A percentile compares a stretch with the other conserved stretches of the same genome.
phyloP scores from a whole-genome alignment of 2,888 invertebrate species.

The Drosophila nr. perissopoda region DNA sequence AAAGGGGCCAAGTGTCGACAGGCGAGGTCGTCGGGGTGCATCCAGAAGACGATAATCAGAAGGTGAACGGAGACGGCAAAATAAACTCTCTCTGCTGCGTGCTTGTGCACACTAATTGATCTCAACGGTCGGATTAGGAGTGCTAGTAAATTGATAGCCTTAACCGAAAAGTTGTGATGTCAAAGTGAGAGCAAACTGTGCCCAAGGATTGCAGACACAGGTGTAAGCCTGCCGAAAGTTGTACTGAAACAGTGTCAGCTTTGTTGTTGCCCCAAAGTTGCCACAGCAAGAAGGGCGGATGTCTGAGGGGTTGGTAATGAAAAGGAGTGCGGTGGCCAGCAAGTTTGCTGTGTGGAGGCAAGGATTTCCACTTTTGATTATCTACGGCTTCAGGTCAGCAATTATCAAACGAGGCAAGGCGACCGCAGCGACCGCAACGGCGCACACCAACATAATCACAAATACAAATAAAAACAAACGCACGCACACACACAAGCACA shows the following conservation, averaged over 20 bases:
- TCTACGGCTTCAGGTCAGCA: conserved; percentile 66
- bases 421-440: conserved; percentile 30
- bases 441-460: neutral
- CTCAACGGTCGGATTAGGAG: conserved; percentile 74
- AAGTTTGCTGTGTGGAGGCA: conserved; percentile 53
- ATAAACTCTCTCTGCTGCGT: conserved; percentile 29
- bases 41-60: conserved; percentile 3
- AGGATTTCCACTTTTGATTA: conserved; percentile 68
- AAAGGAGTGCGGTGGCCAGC: neutral
- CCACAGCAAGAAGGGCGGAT: neutral
- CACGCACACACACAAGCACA: neutral
- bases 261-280: conserved; percentile 12
- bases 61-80: conserved; percentile 11
- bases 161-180: conserved; percentile 58
- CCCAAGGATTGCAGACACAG: neutral
- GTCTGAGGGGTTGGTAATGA: neutral
- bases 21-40: conserved; percentile 12
- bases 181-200: conserved; percentile 47
- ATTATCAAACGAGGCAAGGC: conserved; percentile 57
- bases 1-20: conserved; percentile 23
- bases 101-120: conserved; percentile 70
- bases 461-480: conserved; percentile 6
- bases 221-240: conserved; percentile 41
- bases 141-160: conserved; percentile 68
- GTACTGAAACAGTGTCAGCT: conserved; percentile 38